Base-by-base conservation (phyloP, 2,888 invertebrate genomes). In the Pardosa pseudoannulata region DNA sequence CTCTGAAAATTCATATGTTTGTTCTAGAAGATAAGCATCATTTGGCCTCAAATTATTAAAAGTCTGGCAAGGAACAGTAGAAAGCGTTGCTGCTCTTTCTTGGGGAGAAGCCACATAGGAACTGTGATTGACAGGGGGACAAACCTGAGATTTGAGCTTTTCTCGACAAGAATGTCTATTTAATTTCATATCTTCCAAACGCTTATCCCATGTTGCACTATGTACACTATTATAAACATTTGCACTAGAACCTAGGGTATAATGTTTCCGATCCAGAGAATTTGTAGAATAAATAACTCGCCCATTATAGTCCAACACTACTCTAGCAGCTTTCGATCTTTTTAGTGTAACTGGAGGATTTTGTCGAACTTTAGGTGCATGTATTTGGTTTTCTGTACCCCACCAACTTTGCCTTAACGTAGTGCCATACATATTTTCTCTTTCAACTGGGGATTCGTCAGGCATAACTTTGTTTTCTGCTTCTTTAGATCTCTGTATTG, bases 211-310 rank as follows among this genome's bases (percentile, higher is more conserved):
- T 19, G 11, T 6, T 56, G n/a, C 1, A 23, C 23, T 56, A 23
- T 56, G 56, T 6, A 16, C 56, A 56, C 1, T 23, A 16, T 23
- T 56, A 11, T 56, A 56, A 19, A 56, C 23, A 23, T 56, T 56
- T 56, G 11, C 56, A 23, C 0, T 56, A 56, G n/a, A 5, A 23
- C 11, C 19, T 23, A 23, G 11, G 23, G n/a, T 13, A 36, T 9
- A 36, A 23, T 67, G 23, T 29, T 56, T 79, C 2, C 89, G 70
- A 67, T 88, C 89, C 19, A 89, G 67, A n/a, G 89, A 89, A 76
- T 88, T 89, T 31, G 96, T 96, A 88, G 95, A 95, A 92, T 95
- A 97, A 88, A 97, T 95, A 64, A 97, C 96, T 93, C 95, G 95
- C 74, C 97, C 97, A 90, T 95, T 95, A 28, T 96, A 95, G 92